phyloP scores from a whole-genome alignment of 1,140 invertebrate species.

The Pseudobourletiella spinata region DNA sequence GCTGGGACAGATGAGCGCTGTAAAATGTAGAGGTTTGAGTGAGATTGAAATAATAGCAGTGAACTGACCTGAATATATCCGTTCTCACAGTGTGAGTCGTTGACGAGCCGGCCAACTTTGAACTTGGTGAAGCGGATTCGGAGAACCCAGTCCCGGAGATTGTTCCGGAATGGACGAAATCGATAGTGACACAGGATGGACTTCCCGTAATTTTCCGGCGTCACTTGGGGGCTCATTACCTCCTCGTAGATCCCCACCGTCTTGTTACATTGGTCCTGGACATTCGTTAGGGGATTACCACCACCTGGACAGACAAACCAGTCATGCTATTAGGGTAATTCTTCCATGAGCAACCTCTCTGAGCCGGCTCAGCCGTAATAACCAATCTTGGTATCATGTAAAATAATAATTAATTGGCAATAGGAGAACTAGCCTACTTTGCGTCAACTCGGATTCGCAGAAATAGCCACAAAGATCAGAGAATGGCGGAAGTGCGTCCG shows the following conservation, averaged over 20 bases:
- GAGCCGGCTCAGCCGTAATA: no score
- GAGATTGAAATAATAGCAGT: neutral
- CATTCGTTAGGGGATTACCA: neutral
- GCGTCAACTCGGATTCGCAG: no score
- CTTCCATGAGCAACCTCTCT: no score
- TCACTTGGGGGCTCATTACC: conserved; percentile 74
- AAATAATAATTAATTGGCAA: no score
- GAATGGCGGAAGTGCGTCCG: no score
- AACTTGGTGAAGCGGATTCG: conserved; percentile 83
- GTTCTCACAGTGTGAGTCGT: conserved; percentile 72
- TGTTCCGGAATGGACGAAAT: conserved; percentile 65
- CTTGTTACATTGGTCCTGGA: conserved; percentile 18
- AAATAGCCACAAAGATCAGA: no score
- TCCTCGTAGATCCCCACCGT: conserved; percentile 87
- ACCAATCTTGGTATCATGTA: no score
- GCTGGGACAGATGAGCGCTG: no score
- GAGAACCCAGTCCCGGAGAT: conserved; percentile 76
- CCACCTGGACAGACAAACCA: no score
- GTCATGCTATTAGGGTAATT: no score
- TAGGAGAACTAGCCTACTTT: no score
- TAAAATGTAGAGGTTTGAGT: no score
- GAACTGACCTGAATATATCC: conserved; percentile 73
- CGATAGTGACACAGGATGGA: conserved; percentile 80
- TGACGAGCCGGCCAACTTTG: conserved; percentile 75
- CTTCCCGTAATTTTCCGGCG: conserved; percentile 64